Conservation (phyloP, 2,797 vertebrate genomes). For the Sylvilagus floridanus region DNA sequence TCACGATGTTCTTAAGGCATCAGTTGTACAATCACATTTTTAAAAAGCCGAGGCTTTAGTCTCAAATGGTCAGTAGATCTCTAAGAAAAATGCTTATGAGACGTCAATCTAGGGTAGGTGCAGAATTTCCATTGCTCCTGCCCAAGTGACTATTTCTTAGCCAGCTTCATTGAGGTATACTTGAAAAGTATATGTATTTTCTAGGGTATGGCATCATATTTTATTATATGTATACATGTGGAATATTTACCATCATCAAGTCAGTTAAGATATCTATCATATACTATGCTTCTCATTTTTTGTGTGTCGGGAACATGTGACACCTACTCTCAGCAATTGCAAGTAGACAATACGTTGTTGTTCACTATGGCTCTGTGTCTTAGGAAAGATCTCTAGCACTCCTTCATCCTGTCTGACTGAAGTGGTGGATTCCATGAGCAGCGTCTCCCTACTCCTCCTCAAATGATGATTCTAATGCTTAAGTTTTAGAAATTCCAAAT, state of each 20-base stretch:
- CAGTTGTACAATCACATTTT: not conserved
- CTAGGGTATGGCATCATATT: not conserved
- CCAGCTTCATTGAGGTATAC: not conserved
- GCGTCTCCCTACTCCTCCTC: not conserved
- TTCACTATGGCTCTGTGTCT: not conserved
- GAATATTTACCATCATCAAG: not conserved
- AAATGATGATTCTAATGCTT: not conserved
- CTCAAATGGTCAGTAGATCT: not conserved
- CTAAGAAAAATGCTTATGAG: not conserved
- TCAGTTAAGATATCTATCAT: not conserved
- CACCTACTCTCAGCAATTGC: not conserved
- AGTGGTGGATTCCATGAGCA: not conserved
- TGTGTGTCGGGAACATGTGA: not conserved
- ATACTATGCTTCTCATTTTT: not conserved
- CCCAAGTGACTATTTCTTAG: not conserved
- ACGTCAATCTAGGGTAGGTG: not conserved
- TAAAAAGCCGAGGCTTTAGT: not conserved
- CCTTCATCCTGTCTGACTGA: not conserved
- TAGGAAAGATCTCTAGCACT: not conserved
- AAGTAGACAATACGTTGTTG: not conserved
- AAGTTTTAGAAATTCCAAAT: conserved; percentile 8
- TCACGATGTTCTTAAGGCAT: not conserved
- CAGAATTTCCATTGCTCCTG: not conserved
- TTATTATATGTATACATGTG: not conserved
- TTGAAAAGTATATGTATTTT: not conserved